A percentile compares a stretch with the other conserved stretches of the same genome.
Evolutionary conservation across 2,113 vertebrate genomes (phyloP).

Genomic region (Macquaria ambigua): DNA sequence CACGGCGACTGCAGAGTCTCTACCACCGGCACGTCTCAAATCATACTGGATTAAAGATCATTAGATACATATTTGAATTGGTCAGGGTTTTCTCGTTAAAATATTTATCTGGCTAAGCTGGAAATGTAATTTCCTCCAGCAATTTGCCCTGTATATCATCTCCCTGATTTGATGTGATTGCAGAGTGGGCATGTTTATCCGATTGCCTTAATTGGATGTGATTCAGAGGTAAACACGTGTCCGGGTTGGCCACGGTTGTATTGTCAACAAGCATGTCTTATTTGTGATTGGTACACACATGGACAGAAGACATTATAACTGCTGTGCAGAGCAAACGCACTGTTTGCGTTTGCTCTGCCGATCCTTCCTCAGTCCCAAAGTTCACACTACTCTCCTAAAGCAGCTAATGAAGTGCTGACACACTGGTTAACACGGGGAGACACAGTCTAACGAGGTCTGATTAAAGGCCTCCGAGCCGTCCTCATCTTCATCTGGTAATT

Average conservation of each 20-base stretch:
- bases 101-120: slow-evolving; percentile 36
- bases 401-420: slow-evolving; percentile 83
- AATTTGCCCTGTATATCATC: slow-evolving; percentile 20
- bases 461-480: slow-evolving; percentile 75
- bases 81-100: slow-evolving; percentile 51
- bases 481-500: slow-evolving; percentile 78
- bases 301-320: not conserved
- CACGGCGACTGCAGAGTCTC: not conserved
- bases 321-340: slow-evolving; percentile 42
- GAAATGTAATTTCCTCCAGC: slow-evolving; percentile 45
- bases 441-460: slow-evolving; percentile 81
- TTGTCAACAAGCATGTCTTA: slow-evolving; percentile 27
- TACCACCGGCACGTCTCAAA: not conserved
- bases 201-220: slow-evolving; percentile 66
- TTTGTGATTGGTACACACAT: slow-evolving; percentile 13
- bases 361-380: slow-evolving; percentile 38
- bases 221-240: slow-evolving; percentile 66
- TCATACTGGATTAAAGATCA: slow-evolving; percentile 33
- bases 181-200: slow-evolving; percentile 49
- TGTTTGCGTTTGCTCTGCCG: slow-evolving; percentile 31
- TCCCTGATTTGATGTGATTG: slow-evolving; percentile 59
- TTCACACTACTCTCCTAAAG: slow-evolving; percentile 48
- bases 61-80: slow-evolving; percentile 36
- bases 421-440: slow-evolving; percentile 74
- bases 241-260: slow-evolving; percentile 36